These are phyloP conservation scores for Drosophila bunnanda DNA, from an alignment of 2,888 invertebrate species.

Conservation along the genomic window DNA sequence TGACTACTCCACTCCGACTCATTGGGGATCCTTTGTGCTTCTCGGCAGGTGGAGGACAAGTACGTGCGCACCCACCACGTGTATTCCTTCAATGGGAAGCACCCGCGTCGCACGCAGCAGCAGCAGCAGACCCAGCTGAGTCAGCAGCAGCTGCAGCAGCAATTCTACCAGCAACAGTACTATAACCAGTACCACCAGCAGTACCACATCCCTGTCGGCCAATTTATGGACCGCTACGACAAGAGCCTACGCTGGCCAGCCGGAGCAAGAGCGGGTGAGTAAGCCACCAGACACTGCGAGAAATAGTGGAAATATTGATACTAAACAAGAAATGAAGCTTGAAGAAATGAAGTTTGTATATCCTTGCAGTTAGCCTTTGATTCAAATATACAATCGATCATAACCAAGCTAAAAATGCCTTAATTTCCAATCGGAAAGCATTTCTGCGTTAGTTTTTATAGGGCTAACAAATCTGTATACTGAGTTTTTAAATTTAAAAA, in stretches of 20 bases:
- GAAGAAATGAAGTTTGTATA: too few species aligned
- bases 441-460: too few species aligned
- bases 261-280: slow-evolving; percentile 75
- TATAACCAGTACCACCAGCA: slow-evolving; percentile 77
- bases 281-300: not conserved
- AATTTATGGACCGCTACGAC: slow-evolving; percentile 82
- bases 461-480: too few species aligned
- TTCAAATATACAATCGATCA: too few species aligned
- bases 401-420: too few species aligned
- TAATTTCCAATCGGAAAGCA: too few species aligned
- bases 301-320: not conserved
- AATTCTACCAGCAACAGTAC: slow-evolving; percentile 77
- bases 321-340: too few species aligned
- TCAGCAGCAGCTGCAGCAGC: slow-evolving; percentile 75
- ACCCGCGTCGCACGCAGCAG: slow-evolving; percentile 82
- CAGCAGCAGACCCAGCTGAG: slow-evolving; percentile 80
- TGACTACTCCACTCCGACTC: slow-evolving; percentile 6
- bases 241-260: slow-evolving; percentile 81
- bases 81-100: slow-evolving; percentile 81
- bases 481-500: too few species aligned
- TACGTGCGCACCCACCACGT: slow-evolving; percentile 84
- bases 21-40: slow-evolving; percentile 27
- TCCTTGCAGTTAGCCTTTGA: too few species aligned
- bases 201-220: slow-evolving; percentile 70
- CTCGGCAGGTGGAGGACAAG: slow-evolving; percentile 84